Evolutionary conservation across 2,888 invertebrate genomes (phyloP).

Genomic region (Macrosiphum euphorbiae): DNA sequence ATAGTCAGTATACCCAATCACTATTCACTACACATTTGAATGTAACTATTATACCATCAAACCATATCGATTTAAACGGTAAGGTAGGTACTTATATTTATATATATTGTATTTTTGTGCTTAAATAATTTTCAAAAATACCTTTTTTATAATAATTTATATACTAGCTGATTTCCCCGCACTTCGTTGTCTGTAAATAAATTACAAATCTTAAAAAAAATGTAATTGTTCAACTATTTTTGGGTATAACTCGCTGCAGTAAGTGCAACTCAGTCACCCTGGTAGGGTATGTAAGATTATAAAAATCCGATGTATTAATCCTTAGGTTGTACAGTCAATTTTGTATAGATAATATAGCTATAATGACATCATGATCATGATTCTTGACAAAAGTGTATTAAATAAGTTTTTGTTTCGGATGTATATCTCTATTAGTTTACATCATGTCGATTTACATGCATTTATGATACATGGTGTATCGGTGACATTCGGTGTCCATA

Average conservation of each 20-base stretch:
- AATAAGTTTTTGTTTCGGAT: neutral
- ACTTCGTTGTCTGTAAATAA: no score
- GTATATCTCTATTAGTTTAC: no score
- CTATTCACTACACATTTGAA: neutral
- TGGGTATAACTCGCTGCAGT: no score
- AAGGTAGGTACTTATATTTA: neutral
- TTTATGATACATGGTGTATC: no score
- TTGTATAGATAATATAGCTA: neutral
- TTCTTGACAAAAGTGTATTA: neutral
- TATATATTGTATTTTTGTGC: neutral
- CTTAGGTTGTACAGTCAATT: neutral
- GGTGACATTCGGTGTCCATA: no score
- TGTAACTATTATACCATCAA: neutral
- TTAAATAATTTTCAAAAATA: neutral
- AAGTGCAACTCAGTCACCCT: no score
- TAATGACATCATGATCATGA: neutral
- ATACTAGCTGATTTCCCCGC: no score
- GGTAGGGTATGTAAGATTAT: neutral
- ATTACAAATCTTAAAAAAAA: no score
- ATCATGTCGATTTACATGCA: no score
- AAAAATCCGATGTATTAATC: neutral
- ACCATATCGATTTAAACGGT: neutral
- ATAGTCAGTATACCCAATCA: neutral
- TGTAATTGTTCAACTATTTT: no score
- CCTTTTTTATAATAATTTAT: neutral